Conservation (phyloP, 2,797 vertebrate genomes). For the Aythya fuligula region DNA sequence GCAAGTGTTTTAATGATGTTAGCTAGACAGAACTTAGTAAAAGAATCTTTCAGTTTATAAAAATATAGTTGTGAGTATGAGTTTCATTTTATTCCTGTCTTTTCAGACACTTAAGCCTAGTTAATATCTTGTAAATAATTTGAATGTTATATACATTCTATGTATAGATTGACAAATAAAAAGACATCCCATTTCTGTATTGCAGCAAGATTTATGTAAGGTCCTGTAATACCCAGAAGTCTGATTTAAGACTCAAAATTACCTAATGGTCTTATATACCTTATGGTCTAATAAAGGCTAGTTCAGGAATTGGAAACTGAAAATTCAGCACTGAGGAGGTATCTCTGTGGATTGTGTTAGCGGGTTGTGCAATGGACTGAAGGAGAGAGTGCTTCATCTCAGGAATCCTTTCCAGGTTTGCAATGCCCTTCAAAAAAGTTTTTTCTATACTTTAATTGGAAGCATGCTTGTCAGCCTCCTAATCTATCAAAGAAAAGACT, state of each 20-base stretch:
- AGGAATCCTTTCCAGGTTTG: background rate
- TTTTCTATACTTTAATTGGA: background rate
- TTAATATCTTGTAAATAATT: background rate
- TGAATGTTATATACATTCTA: background rate
- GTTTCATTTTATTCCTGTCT: background rate
- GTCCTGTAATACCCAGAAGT: background rate
- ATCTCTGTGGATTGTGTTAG: background rate
- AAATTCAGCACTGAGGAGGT: background rate
- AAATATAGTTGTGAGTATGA: background rate
- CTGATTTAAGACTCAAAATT: background rate
- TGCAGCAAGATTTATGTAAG: background rate
- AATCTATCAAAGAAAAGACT: background rate
- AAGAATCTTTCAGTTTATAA: background rate
- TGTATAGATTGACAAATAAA: background rate
- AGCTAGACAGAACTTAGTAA: background rate
- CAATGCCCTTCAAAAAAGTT: rapidly evolving
- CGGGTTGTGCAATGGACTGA: background rate
- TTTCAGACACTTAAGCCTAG: background rate
- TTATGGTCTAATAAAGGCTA: background rate
- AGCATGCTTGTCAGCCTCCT: rapidly evolving
- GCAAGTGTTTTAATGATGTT: background rate
- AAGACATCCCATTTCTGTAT: background rate
- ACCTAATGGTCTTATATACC: background rate
- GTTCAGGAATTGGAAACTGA: background rate
- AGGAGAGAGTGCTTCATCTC: background rate